Evolutionary conservation across 2,888 invertebrate species (phyloP), one percentile per base, ranked within the genome.

Genomic region (Ophraella communa): DNA sequence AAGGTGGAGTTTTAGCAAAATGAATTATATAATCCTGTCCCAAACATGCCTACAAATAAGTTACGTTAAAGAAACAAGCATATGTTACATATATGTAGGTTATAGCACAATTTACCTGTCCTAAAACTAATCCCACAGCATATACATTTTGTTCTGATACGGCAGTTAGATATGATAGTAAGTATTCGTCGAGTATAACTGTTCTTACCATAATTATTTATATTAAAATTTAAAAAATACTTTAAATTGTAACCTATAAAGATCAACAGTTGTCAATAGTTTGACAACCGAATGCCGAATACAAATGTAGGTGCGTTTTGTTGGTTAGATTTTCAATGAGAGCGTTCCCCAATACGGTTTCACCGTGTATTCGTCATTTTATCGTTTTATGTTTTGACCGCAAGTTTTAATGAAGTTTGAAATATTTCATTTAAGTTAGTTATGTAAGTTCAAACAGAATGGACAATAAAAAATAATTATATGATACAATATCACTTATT

Each of bases 1-100:
- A 80, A n/a, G 91, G 90, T 21, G 94, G 93, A 70, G 90, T 88
- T 33, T 93, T 91, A 74, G 93, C 91, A 76, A 95, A 83, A 78
- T 94, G 93, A 30, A 94, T 87, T 2, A 93, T 87, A 82, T 88
- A 91, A 75, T 93, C 93, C 76, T 90, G 89, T 64, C 87, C 86
- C 33, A 83, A 83, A 54, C 88, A 85, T 55, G 85, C 86, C 91
- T 90, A 71, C 56, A 84, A 78, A 61, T 58, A 51, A 47, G 70
- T 21, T 20, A 47, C 5, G 11, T 21, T 1, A 49, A 49, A 63
- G 65, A 58, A 58, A 64, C 70, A 51, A 62, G 72, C 69, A 73
- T 73, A 73, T 72, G 70, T 60, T 63, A 27, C 3, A 1, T 23
- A 51, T 44, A 14, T 39, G n/a, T 24, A 17, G 8, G 27, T 42